Evolutionary conservation across 2,888 invertebrate genomes (phyloP).

Genomic region (Kryphioiulus occultus): DNA sequence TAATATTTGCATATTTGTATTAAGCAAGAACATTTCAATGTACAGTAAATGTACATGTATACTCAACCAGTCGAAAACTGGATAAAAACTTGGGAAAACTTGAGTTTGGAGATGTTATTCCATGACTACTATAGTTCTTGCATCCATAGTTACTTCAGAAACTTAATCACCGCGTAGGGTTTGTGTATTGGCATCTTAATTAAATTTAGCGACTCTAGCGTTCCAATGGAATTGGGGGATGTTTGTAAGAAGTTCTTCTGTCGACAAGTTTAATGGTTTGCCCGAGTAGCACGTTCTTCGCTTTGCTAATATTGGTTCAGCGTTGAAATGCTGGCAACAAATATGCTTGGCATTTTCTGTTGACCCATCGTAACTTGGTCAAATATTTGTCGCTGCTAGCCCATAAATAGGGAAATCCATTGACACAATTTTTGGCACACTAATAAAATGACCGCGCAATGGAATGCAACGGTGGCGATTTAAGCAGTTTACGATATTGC

Average conservation of each 20-base stretch:
- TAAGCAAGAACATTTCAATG: too few relatives aligned
- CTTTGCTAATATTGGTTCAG: neutral
- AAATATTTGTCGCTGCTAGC: neutral
- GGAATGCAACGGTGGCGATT: neutral
- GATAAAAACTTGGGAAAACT: too few relatives aligned
- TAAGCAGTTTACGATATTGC: neutral
- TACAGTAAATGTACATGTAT: too few relatives aligned
- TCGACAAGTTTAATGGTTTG: neutral
- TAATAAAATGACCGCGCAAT: neutral
- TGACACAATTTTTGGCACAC: neutral
- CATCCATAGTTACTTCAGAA: too few relatives aligned
- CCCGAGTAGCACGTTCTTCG: neutral
- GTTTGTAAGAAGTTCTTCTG: neutral
- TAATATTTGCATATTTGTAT: too few relatives aligned
- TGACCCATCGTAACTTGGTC: neutral
- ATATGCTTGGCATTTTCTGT: neutral
- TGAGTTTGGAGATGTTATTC: too few relatives aligned
- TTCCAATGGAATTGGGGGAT: neutral
- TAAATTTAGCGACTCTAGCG: neutral
- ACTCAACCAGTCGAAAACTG: too few relatives aligned
- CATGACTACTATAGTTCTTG: too few relatives aligned
- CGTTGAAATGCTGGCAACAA: neutral
- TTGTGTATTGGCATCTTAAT: neutral
- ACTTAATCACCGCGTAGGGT: neutral
- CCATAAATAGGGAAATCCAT: neutral